phyloP scores from a whole-genome alignment of 2,113 vertebrate genomes.

The Crocuta crocuta region DNA sequence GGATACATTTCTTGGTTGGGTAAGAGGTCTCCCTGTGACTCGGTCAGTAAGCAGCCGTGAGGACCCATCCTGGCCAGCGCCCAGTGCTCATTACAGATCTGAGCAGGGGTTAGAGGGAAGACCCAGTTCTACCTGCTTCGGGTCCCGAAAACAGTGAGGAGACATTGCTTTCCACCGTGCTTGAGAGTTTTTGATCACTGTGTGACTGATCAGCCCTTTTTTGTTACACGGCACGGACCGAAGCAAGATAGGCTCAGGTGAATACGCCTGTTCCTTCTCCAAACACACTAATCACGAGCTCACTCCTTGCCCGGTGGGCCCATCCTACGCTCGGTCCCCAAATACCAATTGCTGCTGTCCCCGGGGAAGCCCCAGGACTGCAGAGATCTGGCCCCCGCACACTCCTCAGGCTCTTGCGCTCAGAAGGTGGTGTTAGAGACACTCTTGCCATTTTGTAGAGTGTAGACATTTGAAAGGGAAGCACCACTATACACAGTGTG shows the following conservation, averaged over 20 bases:
- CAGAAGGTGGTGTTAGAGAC: background rate
- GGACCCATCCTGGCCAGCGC: background rate
- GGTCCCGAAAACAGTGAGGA: background rate
- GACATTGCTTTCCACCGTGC: fast-evolving
- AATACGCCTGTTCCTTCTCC: background rate
- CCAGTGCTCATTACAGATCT: background rate
- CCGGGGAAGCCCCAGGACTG: too few relatives aligned
- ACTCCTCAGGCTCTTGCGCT: background rate
- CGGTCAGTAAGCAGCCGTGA: background rate
- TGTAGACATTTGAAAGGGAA: fast-evolving
- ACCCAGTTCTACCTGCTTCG: fast-evolving
- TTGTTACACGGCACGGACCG: too few relatives aligned
- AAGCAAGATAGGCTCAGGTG: background rate
- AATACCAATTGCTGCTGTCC: background rate
- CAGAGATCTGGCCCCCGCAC: too few relatives aligned
- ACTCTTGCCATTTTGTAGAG: background rate
- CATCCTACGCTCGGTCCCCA: fast-evolving
- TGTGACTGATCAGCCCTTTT: background rate
- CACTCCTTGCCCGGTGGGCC: fast-evolving
- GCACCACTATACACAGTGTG: fast-evolving
- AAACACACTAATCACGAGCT: background rate
- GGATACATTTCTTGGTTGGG: background rate
- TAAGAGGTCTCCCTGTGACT: background rate
- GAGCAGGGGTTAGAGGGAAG: background rate
- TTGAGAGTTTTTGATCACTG: background rate